A percentile compares a stretch with the other conserved stretches of the same genome.
phyloP scores from a whole-genome alignment of 1,140 invertebrate species.

The Venturia canescens region DNA sequence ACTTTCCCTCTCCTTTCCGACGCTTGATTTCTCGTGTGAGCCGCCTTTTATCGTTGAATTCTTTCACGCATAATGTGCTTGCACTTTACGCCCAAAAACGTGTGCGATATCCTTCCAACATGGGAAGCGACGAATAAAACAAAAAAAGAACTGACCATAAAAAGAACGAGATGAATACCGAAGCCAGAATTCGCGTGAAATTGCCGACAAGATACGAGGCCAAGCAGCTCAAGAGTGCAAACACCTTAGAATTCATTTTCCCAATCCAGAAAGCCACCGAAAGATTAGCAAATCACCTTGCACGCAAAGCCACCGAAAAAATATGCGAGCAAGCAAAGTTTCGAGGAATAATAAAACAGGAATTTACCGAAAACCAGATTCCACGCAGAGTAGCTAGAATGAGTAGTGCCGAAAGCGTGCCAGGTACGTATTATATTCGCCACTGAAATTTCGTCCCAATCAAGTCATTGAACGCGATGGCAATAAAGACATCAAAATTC shows the following conservation, averaged over 20 bases:
- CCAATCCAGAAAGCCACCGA: background rate
- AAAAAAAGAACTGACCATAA: background rate
- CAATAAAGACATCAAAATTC: background rate
- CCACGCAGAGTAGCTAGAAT: background rate
- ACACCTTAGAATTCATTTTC: constrained; percentile 1
- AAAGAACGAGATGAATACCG: background rate
- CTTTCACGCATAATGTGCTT: constrained; percentile 26
- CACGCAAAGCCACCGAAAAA: constrained; percentile 6
- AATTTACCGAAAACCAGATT: constrained; percentile 6
- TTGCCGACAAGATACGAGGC: background rate
- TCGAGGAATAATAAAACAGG: constrained; percentile 3
- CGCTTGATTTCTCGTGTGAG: background rate
- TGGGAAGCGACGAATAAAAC: constrained; percentile 1
- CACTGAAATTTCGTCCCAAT: constrained; percentile 40
- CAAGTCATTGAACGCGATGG: constrained; percentile 35
- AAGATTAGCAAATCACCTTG: constrained; percentile 36
- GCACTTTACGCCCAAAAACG: constrained; percentile 26
- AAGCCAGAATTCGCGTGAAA: constrained; percentile 21
- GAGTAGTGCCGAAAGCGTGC: constrained; percentile 20
- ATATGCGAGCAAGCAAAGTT: background rate
- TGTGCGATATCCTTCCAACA: background rate
- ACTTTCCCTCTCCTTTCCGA: background rate
- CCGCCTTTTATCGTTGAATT: constrained; percentile 24
- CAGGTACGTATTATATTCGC: background rate
- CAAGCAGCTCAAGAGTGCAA: background rate